Evolutionary conservation across 2,113 vertebrate species (phyloP), one percentile per base, ranked within the genome.

Genomic region (Notiomystis cincta): DNA sequence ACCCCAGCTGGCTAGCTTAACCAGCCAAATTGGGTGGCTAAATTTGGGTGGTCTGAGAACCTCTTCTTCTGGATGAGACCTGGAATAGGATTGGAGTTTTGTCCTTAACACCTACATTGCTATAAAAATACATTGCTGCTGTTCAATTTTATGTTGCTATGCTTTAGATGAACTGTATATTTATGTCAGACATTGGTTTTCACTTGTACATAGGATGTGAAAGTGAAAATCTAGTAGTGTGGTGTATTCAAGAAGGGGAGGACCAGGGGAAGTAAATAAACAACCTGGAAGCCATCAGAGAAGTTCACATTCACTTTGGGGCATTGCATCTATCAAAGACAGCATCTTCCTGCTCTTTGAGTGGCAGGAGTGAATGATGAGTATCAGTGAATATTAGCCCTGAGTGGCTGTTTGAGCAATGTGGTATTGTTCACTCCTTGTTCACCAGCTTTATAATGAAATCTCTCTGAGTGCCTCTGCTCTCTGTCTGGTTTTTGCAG

Each of bases 21-120:
- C 25, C 54, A 86, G 48, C 31, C 54, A 69, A 72, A 35, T 10
- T 80, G 62, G n/a, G 62, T 53, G 62, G 78, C 37, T 79, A 48
- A 40, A 87, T 79, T 53, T 94, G 92, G 70, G 92, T 96, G 92
- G 85, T 77, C 88, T 93, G 71, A 90, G 69, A 62, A 77, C 42
- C 45, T 65, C 42, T 0, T 2, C 15, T 66, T 50, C 48, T 85
- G 33, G 28, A 35, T 3, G 10, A 35, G 18, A n/a, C 69, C 35
- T 51, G 42, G 37, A 85, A 73, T 77, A 77, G 51, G 33, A 44
- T 33, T 82, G 35, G 27, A 73, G 24, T 3, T 88, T 75, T 87
- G 20, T 33, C 48, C 54, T 83, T 40, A 90, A 66, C 24, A 35
- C 33, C 33, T 81, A 7, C 20, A 40, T 80, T 82, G 35, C 33